Percentiles rank a stretch among this genome's conserved stretches.
phyloP scores from a whole-genome alignment of 2,797 vertebrate species.

The Esox masquinongy region DNA sequence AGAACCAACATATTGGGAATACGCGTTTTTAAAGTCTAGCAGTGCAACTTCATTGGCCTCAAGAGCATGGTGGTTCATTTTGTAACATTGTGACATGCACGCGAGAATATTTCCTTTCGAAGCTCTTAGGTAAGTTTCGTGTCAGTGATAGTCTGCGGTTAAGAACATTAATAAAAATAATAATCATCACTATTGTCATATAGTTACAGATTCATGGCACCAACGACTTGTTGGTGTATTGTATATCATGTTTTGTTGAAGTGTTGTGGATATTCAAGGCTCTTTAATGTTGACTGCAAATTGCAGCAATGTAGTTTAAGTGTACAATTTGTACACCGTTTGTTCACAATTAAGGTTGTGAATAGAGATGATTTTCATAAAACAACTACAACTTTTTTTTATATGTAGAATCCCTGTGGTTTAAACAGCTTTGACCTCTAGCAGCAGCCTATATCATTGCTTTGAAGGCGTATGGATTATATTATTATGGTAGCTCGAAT shows the following conservation, averaged over 20 bases:
- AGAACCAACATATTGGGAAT: not conserved
- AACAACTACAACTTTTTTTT: not conserved
- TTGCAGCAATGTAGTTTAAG: not conserved
- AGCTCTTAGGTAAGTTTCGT: constrained; percentile 30
- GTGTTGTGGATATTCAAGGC: not conserved
- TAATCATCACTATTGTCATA: not conserved
- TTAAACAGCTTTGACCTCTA: not conserved
- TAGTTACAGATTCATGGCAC: not conserved
- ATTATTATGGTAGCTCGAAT: not conserved
- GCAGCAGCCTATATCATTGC: too few relatives aligned
- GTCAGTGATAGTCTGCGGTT: not conserved
- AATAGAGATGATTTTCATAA: not conserved
- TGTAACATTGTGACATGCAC: constrained; percentile 28
- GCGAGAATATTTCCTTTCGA: constrained; percentile 18
- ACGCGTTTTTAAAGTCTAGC: not conserved
- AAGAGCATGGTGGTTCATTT: constrained; percentile 19
- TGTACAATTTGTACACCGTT: not conserved
- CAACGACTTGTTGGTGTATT: not conserved
- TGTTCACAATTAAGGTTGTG: not conserved
- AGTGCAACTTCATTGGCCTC: not conserved
- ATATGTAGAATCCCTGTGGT: not conserved
- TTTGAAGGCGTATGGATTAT: not conserved
- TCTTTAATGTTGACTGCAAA: not conserved
- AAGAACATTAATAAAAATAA: not conserved
- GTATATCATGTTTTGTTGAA: not conserved